Evolutionary conservation across 2,888 invertebrate genomes (phyloP).

Genomic region (Cheilosia grossa): DNA sequence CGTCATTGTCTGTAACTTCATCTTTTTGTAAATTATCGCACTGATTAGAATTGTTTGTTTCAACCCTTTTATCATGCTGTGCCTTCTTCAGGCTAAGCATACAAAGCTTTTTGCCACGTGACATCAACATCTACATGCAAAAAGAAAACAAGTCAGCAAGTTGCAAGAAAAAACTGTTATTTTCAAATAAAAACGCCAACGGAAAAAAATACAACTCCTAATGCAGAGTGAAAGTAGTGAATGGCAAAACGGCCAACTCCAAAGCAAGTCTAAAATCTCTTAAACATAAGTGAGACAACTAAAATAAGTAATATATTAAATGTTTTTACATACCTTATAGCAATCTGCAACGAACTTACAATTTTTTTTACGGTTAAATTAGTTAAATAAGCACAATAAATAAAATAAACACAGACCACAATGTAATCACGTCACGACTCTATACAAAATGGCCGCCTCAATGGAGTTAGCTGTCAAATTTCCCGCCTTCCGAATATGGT

Average conservation of each 20-base stretch:
- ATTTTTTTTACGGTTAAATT: too few species aligned
- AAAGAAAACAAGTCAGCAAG: not conserved
- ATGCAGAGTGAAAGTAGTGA: too few species aligned
- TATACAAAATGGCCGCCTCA: slow-evolving; percentile 7
- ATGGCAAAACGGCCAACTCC: too few species aligned
- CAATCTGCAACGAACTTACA: too few species aligned
- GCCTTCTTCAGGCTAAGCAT: slow-evolving; percentile 8
- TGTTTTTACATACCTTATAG: too few species aligned
- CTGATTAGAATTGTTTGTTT: not conserved
- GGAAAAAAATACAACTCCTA: slow-evolving; percentile 11
- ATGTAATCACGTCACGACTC: slow-evolving; percentile 12
- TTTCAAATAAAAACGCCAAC: slow-evolving; percentile 3
- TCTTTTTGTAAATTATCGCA: not conserved
- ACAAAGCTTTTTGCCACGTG: slow-evolving; percentile 2
- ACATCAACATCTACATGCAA: not conserved
- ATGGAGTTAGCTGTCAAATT: slow-evolving; percentile 8
- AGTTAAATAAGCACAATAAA: too few species aligned
- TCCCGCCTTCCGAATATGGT: not conserved
- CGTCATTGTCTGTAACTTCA: slow-evolving; percentile 6
- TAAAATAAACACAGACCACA: too few species aligned
- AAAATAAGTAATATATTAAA: too few species aligned
- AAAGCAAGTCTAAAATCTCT: too few species aligned
- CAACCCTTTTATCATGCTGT: slow-evolving; percentile 2
- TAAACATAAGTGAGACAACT: too few species aligned
- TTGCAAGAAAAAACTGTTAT: slow-evolving; percentile 8